These are phyloP conservation scores for Plumapathes pennacea DNA, from an alignment of 92 coral and sea anemone species.

Conservation along the genomic window DNA sequence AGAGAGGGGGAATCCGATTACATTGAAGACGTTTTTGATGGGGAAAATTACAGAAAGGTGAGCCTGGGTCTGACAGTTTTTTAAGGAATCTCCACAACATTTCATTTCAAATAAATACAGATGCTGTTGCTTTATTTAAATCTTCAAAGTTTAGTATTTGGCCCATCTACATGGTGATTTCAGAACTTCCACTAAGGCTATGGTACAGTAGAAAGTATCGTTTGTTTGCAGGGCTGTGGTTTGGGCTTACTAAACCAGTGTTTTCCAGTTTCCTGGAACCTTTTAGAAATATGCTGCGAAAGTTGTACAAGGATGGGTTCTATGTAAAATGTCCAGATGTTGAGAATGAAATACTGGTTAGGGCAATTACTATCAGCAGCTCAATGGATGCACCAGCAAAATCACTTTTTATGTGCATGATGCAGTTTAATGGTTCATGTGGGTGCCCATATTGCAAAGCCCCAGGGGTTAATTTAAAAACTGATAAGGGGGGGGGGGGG, in stretches of 20 bases:
- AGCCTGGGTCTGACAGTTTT: background rate
- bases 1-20: background rate
- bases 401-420: conserved; percentile 9
- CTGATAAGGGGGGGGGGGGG: conserved; percentile 4
- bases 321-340: background rate
- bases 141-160: conserved; percentile 6
- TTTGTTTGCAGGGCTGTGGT: background rate
- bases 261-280: background rate
- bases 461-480: background rate
- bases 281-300: too few relatives aligned
- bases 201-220: background rate
- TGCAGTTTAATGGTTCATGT: conserved; percentile 19
- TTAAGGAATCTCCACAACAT: background rate
- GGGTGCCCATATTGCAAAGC: conserved; percentile 7
- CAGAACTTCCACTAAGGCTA: conserved; percentile 4
- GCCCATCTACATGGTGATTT: conserved; percentile 3
- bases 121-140: conserved; percentile 1
- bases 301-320: conserved; percentile 1
- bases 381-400: conserved; percentile 29
- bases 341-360: background rate
- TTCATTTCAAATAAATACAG: conserved; percentile 6
- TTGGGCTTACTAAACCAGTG: background rate
- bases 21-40: conserved; percentile 7
- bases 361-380: conserved; percentile 7
- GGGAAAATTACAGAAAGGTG: background rate